Evolutionary conservation across 1,140 invertebrate genomes (phyloP), one percentile per base, ranked within the genome.

Genomic region (Zaprionus lachaisei): DNA sequence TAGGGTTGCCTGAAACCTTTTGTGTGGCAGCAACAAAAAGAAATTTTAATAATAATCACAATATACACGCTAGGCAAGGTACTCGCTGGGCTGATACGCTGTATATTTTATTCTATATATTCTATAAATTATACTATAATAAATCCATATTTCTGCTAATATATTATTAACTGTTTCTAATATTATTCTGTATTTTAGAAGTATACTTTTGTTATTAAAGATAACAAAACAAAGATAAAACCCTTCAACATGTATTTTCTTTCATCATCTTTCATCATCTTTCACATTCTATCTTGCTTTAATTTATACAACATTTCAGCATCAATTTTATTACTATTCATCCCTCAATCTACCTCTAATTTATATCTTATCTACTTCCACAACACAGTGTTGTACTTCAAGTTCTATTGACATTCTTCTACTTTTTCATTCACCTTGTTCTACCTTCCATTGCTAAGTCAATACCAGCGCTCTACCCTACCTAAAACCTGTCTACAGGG

Each of bases 1-100:
- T 51, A 51, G 17, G 20, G 9, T 20, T 51, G 47, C 20, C 20
- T n/a, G 22, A 71, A 84, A 57, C 81, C 73, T 51, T 64, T 72
- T 72, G 61, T 56, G 54, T 69, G 28, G 14, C 49, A 49, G 28
- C 51, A 47, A 17, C 38, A 56, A 41, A 57, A 64, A 58, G 66
- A 72, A 49, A 37, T 12, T 20, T 28, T 28, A n/a, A 56, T 62
- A 28, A 65, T 47, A 66, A 54, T 57, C 20, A n/a, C 54, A 69
- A 54, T 31, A 5, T 61, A 2, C n/a, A 12, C 47, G 11, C 3
- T 22, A 24, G 20, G 24, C 11, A 7, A 66, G n/a, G n/a, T 44
- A 44, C 64, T 26, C 47, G 47, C 2, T 24, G 22, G 11, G 11
- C 4, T 2, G 20, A 24, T 24, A 51, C 12, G 47, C 47, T 51